A percentile compares a stretch with the other conserved stretches of the same genome.
Conservation (phyloP, 2,888 invertebrate genomes). For the Coleophora flavipennella region DNA sequence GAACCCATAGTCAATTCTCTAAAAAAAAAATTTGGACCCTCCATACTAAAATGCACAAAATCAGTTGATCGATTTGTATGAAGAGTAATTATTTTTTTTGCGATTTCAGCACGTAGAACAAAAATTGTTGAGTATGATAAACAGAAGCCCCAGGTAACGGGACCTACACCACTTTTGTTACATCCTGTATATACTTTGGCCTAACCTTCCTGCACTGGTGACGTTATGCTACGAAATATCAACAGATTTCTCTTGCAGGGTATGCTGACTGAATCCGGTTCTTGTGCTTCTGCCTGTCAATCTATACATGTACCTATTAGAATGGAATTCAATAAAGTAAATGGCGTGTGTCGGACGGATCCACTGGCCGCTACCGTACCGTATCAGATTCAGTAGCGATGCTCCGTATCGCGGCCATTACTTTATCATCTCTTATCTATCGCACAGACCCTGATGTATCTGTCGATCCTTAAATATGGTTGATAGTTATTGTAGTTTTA, state of each 20-base stretch:
- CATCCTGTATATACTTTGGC: no score
- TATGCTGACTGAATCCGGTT: not conserved
- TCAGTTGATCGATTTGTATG: no score
- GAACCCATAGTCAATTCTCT: no score
- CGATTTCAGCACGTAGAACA: no score
- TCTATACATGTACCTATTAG: slow-evolving; percentile 39
- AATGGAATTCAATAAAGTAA: slow-evolving; percentile 54
- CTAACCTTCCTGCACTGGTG: no score
- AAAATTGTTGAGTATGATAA: no score
- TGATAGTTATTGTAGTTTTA: slow-evolving; percentile 53
- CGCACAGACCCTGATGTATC: slow-evolving; percentile 44
- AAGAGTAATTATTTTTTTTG: no score
- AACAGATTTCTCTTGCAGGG: no score
- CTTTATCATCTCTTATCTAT: slow-evolving; percentile 60
- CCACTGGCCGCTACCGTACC: slow-evolving; percentile 38
- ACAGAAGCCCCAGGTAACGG: no score
- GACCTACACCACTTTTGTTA: no score
- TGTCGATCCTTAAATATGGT: slow-evolving; percentile 56
- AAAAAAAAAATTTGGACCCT: no score
- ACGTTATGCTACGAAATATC: not conserved
- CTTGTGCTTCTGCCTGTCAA: slow-evolving; percentile 28
- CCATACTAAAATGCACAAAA: no score
- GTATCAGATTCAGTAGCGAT: slow-evolving; percentile 61
- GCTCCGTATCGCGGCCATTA: slow-evolving; percentile 48
- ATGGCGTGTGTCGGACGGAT: slow-evolving; percentile 24